Conservation (phyloP, 1,140 invertebrate species). For the Diorhabda sublineata region DNA sequence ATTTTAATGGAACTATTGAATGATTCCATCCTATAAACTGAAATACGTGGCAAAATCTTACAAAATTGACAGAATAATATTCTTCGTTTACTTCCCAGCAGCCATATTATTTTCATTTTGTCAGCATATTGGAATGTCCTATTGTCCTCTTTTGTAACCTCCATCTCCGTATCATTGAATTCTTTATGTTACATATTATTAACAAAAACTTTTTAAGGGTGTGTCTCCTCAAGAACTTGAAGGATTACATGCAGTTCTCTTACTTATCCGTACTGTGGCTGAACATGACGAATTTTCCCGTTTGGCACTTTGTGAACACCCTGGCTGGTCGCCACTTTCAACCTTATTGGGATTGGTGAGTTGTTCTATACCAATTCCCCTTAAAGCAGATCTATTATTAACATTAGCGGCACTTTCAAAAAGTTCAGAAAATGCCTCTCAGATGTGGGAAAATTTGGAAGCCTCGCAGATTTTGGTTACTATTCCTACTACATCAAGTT, state of each 20-base stretch:
- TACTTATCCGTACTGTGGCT: conserved; percentile 72
- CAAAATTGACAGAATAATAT: too few species aligned
- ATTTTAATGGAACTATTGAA: too few species aligned
- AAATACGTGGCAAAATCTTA: too few species aligned
- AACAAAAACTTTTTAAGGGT: conserved; percentile 38
- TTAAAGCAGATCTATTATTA: conserved; percentile 79
- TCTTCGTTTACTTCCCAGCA: too few species aligned
- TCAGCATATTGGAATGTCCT: too few species aligned
- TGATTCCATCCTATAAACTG: too few species aligned
- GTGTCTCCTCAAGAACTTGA: conserved; percentile 84
- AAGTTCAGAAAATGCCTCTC: conserved; percentile 68
- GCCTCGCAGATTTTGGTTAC: conserved; percentile 76
- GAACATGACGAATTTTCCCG: conserved; percentile 73
- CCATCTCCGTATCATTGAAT: too few species aligned
- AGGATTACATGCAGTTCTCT: conserved; percentile 75
- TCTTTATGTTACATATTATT: too few species aligned
- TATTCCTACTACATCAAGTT: conserved; percentile 59
- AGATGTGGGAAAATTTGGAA: conserved; percentile 84
- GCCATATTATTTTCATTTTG: too few species aligned
- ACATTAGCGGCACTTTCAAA: conserved; percentile 74
- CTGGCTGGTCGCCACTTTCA: conserved; percentile 76
- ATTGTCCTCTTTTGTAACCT: too few species aligned
- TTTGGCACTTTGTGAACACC: conserved; percentile 77
- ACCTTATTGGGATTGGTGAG: conserved; percentile 78
- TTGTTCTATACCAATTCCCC: conserved; percentile 76